These are phyloP conservation scores for Drosophila lacteicornis DNA, from an alignment of 1,140 invertebrate species.

Conservation along the genomic window DNA sequence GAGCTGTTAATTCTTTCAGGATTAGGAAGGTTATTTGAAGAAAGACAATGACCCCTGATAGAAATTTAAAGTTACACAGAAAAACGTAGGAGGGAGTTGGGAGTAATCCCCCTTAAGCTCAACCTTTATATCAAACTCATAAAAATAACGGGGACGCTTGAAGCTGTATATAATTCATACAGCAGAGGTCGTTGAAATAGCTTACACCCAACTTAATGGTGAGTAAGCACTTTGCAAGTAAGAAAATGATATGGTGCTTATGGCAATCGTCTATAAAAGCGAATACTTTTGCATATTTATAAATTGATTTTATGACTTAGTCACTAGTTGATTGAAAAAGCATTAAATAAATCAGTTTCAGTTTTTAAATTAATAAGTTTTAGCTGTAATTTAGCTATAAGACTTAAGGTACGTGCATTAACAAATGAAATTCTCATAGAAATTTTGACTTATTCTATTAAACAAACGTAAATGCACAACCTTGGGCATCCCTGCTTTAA, in stretches of 20 bases:
- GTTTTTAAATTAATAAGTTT: too few relatives aligned
- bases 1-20: conserved; percentile 12
- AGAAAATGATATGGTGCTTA: conserved; percentile 11
- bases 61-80: background rate
- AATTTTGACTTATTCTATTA: background rate
- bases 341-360: background rate
- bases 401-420: too few relatives aligned
- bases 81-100: background rate
- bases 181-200: conserved; percentile 5
- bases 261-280: conserved; percentile 2
- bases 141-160: conserved; percentile 6
- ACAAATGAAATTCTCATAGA: background rate
- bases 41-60: conserved; percentile 1
- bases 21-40: background rate
- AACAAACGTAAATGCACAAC: too few relatives aligned
- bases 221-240: conserved; percentile 4
- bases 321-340: background rate
- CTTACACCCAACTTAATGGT: background rate
- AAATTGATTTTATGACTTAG: background rate
- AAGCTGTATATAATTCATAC: conserved; percentile 3
- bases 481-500: background rate
- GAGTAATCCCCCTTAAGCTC: conserved; percentile 13
- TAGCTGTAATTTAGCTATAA: too few relatives aligned
- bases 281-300: conserved; percentile 3
- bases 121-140: conserved; percentile 9